A percentile compares a stretch with the other conserved stretches of the same genome.
Evolutionary conservation across 2,888 invertebrate genomes (phyloP).

Genomic region (Phytoseiulus persimilis): DNA sequence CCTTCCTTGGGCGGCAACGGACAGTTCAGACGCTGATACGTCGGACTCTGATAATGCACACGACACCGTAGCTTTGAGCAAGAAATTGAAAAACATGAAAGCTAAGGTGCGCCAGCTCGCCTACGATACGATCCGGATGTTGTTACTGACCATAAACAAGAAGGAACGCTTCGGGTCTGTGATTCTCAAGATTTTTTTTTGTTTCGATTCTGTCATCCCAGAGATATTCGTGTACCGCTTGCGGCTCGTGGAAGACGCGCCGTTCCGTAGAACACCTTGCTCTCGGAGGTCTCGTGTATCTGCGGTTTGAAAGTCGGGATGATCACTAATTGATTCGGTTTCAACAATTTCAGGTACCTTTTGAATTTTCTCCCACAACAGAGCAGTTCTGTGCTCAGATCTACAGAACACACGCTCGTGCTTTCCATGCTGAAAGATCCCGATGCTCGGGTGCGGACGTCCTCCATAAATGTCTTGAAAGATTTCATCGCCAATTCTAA

Average conservation of each 20-base stretch:
- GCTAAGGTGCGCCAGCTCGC: constrained; percentile 30
- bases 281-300: no score
- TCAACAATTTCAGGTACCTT: neutral
- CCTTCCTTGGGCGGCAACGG: neutral
- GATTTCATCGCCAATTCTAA: constrained; percentile 19
- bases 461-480: constrained; percentile 15
- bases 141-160: constrained; percentile 12
- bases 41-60: neutral
- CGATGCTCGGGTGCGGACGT: constrained; percentile 7
- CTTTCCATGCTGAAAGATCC: constrained; percentile 28
- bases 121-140: constrained; percentile 32
- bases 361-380: constrained; percentile 23
- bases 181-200: neutral
- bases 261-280: no score
- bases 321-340: neutral
- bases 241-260: no score
- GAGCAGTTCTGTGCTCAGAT: neutral
- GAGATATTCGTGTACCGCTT: no score
- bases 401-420: constrained; percentile 10
- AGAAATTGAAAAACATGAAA: constrained; percentile 12
- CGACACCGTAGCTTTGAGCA: neutral
- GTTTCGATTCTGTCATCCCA: no score
- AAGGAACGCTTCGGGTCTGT: constrained; percentile 19
- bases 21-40: constrained; percentile 22
- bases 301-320: no score